Evolutionary conservation across 2,113 vertebrate species (phyloP), one percentile per base, ranked within the genome.

Genomic region (Onychostruthus taczanowskii): DNA sequence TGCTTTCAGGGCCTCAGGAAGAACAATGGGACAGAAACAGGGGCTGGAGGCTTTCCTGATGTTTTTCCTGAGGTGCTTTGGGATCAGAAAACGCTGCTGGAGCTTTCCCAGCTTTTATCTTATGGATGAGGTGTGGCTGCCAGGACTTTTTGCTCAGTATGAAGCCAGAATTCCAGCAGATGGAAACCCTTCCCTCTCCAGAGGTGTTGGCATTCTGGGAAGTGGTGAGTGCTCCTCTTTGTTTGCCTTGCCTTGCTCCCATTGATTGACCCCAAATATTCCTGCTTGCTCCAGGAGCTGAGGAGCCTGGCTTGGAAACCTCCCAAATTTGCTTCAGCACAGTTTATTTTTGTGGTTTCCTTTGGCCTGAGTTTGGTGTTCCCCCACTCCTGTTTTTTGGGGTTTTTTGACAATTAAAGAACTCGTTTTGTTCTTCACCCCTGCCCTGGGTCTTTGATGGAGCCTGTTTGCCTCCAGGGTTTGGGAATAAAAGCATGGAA

Each of bases 221-320:
- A 82, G 67, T n/a, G 37, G 3, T 68, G 74, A 83, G 79, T 46
- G 59, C 62, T 64, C 50, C 89, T 90, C 81, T 85, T 87, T 84
- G 84, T 84, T 94, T 73, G 77, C 93, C 74, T 75, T 44, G 23
- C 46, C 33, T 83, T 50, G 20, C 56, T 70, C 87, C 79, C 50
- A 73, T 27, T 46, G 52, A 79, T 79, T 50, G 20, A 47, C 67
- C 87, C 76, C 55, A 86, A 90, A 62, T 76, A 69, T 86, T 56
- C 88, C 90, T 70, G 86, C 87, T 78, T 68, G 76, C 90, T 89
- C 24, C 49, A 86, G 80, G 59, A 83, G 88, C 76, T 90, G 59
- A 85, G 83, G 77, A 76, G 82, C 55, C 68, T 52, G 46, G 30
- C 79, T 86, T 95, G 96, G 95, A 92, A 89, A 59, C 8, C 17